Evolutionary conservation across 2,888 invertebrate species (phyloP).

Genomic region (Tachystola acroxantha): DNA sequence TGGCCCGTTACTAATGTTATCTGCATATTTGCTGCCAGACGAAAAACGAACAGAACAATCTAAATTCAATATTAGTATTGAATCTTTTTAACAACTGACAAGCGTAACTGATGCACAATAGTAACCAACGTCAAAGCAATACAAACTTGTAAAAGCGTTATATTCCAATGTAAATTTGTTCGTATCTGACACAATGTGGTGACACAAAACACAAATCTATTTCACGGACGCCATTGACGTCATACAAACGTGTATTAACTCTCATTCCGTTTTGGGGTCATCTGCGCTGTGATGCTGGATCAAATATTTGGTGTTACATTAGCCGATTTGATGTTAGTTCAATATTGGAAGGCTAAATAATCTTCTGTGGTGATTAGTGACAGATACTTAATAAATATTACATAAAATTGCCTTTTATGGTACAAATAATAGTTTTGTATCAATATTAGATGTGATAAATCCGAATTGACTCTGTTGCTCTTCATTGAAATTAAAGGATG

Average conservation of each 20-base stretch:
- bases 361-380: no score
- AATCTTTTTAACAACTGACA: conserved; percentile 1
- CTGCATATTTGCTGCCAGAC: no score
- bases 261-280: conserved; percentile 24
- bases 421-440: no score
- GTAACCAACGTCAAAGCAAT: conserved; percentile 9
- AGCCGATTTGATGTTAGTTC: conserved; percentile 1
- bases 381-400: no score
- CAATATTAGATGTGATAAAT: no score
- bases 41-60: no score
- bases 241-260: conserved; percentile 18
- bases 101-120: conserved; percentile 2
- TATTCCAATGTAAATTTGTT: conserved; percentile 30
- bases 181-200: conserved; percentile 20
- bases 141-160: conserved; percentile 11
- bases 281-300: conserved; percentile 14
- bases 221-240: conserved; percentile 33
- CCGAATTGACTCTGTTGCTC: no score
- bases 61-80: no score
- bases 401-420: no score
- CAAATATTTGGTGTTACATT: conserved; percentile 10
- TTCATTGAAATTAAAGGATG: no score
- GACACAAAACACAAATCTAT: conserved; percentile 22
- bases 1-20: no score
- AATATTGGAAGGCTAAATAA: background rate